A percentile compares a stretch with the other conserved stretches of the same genome.
Evolutionary conservation across 2,888 invertebrate species (phyloP).

Genomic region (Drosophila infuscata): DNA sequence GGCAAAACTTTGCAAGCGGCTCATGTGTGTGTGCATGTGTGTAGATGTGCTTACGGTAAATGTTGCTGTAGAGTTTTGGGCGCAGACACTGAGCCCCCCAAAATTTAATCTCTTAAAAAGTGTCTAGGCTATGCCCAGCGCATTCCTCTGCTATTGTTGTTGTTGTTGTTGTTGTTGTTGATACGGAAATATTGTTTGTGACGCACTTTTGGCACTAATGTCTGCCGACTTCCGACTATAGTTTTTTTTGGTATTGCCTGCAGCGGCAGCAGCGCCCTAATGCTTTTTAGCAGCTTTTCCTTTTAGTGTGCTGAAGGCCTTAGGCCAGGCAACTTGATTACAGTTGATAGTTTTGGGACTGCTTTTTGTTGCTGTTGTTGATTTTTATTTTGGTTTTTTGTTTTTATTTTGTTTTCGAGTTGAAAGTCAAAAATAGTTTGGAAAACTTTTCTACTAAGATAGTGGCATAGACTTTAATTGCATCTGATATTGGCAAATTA

Average conservation of each 20-base stretch:
- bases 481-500: conserved; percentile 51
- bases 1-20: conserved; percentile 67
- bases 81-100: conserved; percentile 44
- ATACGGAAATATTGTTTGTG: conserved; percentile 82
- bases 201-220: conserved; percentile 81
- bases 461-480: conserved; percentile 58
- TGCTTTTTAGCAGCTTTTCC: conserved; percentile 76
- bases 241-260: conserved; percentile 38
- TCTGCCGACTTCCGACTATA: conserved; percentile 79
- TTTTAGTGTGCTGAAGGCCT: conserved; percentile 61
- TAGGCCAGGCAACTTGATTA: conserved; percentile 77
- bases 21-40: conserved; percentile 49
- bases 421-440: conserved; percentile 64
- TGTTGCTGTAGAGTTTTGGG: conserved; percentile 65
- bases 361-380: conserved; percentile 38
- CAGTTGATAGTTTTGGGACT: conserved; percentile 75
- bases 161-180: conserved; percentile 58
- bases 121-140: conserved; percentile 72
- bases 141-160: conserved; percentile 55
- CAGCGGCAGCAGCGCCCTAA: conserved; percentile 57
- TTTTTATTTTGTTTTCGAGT: conserved; percentile 12
- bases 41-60: conserved; percentile 64
- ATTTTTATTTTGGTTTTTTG: conserved; percentile 18
- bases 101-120: conserved; percentile 82
- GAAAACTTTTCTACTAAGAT: conserved; percentile 35